These are phyloP conservation scores for Cuniculus paca DNA, from an alignment of 2,797 vertebrate genomes.

Conservation along the genomic window DNA sequence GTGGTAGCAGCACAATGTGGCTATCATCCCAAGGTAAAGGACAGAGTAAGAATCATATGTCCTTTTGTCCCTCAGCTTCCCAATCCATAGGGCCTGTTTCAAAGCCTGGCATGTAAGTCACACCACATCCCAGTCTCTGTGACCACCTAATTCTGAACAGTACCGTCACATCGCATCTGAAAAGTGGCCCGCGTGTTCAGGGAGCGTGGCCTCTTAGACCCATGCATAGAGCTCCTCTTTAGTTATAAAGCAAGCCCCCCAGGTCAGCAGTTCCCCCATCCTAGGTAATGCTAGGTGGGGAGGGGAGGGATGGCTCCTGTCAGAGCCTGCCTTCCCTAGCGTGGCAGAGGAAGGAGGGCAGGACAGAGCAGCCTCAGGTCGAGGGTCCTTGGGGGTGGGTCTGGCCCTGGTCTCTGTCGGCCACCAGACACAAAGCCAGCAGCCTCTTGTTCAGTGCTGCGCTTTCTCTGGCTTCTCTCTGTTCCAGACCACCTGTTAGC, in stretches of 20 bases:
- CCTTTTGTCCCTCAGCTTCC: neutral
- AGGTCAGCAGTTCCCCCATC: neutral
- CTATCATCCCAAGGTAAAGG: neutral
- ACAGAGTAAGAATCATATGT: accelerated
- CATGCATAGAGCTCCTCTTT: neutral
- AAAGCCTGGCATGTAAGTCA: neutral
- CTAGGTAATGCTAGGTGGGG: neutral
- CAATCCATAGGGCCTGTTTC: neutral
- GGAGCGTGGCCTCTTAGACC: neutral
- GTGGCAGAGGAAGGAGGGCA: neutral
- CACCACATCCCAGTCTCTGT: neutral
- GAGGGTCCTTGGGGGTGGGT: neutral
- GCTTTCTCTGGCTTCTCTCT: slow-evolving; percentile 47
- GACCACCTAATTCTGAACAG: slow-evolving; percentile 47
- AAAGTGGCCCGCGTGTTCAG: neutral
- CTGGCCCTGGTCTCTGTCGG: neutral
- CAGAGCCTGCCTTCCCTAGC: neutral
- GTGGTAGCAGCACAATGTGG: neutral
- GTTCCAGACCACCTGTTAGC: slow-evolving; percentile 95
- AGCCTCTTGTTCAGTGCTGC: neutral
- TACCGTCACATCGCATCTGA: neutral
- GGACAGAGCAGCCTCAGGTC: neutral
- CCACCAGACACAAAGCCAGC: neutral
- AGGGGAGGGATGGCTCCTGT: neutral
- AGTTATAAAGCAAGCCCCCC: neutral